Base-by-base conservation (phyloP, 2,888 invertebrate species). In the Drosophila ochracea region DNA sequence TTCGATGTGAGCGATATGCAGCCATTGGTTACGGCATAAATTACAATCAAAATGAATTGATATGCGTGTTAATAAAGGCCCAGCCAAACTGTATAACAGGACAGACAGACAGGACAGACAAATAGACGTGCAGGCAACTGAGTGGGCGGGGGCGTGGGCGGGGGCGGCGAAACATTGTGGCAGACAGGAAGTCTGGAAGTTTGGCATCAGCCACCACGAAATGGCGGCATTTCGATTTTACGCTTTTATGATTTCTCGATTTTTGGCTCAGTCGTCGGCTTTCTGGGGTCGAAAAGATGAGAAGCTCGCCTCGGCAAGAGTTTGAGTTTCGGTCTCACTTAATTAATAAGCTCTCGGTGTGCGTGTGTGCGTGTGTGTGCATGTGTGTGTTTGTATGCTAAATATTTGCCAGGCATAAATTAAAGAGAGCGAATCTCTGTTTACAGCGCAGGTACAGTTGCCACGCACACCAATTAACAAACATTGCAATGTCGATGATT, bases 21-120 rank as follows among this genome's bases (percentile, higher is more conserved):
- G 82, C 86, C 83, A 91, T 91, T 91, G 91, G 91, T 79, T 83
- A 90, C 91, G 91, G 91, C 91, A 92, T 91, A 91, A 91, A 91
- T 91, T 91, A 92, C 87, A 89, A 88, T 86, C 80, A 83, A 85
- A 87, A 85, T 84, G 89, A 89, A 87, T 91, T 90, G 91, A 92
- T 91, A 89, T 90, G 91, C 91, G 88, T 88, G 90, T 86, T 83
- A 84, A 89, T 83, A 83, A 83, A 83, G 81, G 79, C 55, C 37
- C 41, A 55, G 69, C 50, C 31, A 41, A 52, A 28, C 28, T 19
- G 37, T 55, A 55, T 16, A 57, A 47, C 68, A 58, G 57, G 53
- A 50, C 68, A 58, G 57, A 49, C 52, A n/a, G 37, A 50, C 59
- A 62, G 37, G 9, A 47, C 58, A 49, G 16, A 10, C 33, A 37